Evolutionary conservation across 1,140 invertebrate species (phyloP).

Genomic region (Zeugodacus cucurbitae): DNA sequence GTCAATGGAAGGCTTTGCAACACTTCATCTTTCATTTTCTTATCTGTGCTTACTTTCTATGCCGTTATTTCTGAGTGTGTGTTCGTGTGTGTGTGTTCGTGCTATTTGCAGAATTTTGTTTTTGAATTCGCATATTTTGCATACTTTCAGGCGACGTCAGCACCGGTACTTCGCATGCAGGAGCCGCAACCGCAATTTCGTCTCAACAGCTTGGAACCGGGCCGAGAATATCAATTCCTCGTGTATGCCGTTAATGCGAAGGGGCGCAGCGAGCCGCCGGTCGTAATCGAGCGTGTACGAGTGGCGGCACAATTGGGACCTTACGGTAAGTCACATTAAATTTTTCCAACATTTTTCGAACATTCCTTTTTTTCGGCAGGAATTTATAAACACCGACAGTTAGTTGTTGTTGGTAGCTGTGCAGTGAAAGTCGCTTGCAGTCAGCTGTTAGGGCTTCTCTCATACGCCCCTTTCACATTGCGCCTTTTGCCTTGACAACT

Average conservation of each 20-base stretch:
- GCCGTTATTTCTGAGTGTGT: background rate
- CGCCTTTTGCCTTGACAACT: background rate
- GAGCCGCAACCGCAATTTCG: slow-evolving; percentile 74
- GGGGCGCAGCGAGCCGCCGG: slow-evolving; percentile 74
- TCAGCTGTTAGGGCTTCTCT: background rate
- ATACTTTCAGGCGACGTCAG: slow-evolving; percentile 64
- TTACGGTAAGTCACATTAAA: slow-evolving; percentile 60
- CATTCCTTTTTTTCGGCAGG: background rate
- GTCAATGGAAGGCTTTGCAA: background rate
- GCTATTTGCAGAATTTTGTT: slow-evolving; percentile 7
- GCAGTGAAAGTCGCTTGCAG: background rate
- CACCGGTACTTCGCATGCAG: slow-evolving; percentile 71
- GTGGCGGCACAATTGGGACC: slow-evolving; percentile 67
- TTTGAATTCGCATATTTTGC: slow-evolving; percentile 39
- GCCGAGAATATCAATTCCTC: slow-evolving; percentile 74
- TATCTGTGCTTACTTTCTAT: background rate
- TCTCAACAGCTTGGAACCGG: slow-evolving; percentile 74
- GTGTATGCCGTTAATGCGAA: slow-evolving; percentile 79
- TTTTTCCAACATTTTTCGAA: background rate
- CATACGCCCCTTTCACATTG: background rate
- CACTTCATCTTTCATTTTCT: slow-evolving; percentile 25
- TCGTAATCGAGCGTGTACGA: slow-evolving; percentile 71
- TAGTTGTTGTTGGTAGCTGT: background rate
- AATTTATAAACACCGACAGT: background rate
- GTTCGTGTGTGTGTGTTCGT: background rate